These are phyloP conservation scores for Silvanus unidentatus DNA, from an alignment of 2,888 invertebrate species.

Conservation along the genomic window DNA sequence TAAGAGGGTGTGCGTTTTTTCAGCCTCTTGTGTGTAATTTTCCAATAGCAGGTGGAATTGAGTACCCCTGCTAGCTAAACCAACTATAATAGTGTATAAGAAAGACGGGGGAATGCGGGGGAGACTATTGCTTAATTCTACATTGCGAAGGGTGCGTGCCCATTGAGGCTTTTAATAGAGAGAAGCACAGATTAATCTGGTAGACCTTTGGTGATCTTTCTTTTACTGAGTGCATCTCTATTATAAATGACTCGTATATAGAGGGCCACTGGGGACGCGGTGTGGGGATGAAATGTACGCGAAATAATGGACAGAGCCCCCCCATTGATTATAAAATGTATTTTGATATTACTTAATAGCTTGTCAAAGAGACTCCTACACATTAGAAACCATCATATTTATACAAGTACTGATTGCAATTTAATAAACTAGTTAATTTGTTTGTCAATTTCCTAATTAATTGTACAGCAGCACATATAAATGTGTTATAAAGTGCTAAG, in stretches of 20 bases:
- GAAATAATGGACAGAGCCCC: too few species aligned
- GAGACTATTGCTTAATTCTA: slow-evolving; percentile 25
- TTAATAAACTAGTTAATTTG: too few species aligned
- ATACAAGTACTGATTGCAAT: too few species aligned
- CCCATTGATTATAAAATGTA: too few species aligned
- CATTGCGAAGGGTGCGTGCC: slow-evolving; percentile 34
- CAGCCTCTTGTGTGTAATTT: slow-evolving; percentile 9
- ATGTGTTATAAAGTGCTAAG: too few species aligned
- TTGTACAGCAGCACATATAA: too few species aligned
- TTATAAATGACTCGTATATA: slow-evolving; percentile 34
- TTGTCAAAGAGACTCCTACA: too few species aligned
- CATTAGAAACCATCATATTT: too few species aligned
- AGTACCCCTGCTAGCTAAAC: slow-evolving; percentile 1
- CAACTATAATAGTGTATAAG: slow-evolving; percentile 1
- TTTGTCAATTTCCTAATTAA: too few species aligned
- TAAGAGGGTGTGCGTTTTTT: background rate
- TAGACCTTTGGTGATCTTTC: slow-evolving; percentile 43
- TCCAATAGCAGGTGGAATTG: slow-evolving; percentile 11
- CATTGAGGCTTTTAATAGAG: slow-evolving; percentile 44
- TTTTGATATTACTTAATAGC: too few species aligned
- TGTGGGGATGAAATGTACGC: background rate
- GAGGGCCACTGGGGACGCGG: slow-evolving; percentile 27
- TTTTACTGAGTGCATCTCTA: slow-evolving; percentile 40
- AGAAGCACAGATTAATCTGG: slow-evolving; percentile 44
- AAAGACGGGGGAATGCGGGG: slow-evolving; percentile 7